phyloP scores from a whole-genome alignment of 1,140 invertebrate genomes.

The Leptinotarsa texana region DNA sequence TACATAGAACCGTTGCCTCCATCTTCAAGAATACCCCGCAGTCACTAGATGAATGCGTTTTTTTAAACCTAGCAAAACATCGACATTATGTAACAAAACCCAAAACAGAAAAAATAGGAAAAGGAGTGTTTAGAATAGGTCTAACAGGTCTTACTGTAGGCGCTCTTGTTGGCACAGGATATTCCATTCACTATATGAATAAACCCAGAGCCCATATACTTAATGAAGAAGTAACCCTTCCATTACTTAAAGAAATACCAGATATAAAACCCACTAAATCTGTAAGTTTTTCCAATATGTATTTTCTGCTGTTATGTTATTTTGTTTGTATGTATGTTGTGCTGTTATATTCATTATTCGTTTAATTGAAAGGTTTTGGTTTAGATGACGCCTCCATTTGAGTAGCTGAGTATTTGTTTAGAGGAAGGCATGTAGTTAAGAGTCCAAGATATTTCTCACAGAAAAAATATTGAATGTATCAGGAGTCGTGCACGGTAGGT shows the following conservation, averaged over 20 bases:
- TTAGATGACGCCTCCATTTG: too few species aligned
- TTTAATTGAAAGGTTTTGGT: too few species aligned
- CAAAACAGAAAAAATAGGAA: conserved; percentile 15
- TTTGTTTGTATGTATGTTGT: too few species aligned
- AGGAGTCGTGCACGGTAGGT: too few species aligned
- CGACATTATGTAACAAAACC: conserved; percentile 14
- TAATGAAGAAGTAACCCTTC: conserved; percentile 56
- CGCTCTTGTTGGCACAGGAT: conserved; percentile 57
- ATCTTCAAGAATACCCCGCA: not conserved
- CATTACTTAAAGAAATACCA: conserved; percentile 60
- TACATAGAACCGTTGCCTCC: not conserved
- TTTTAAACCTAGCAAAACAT: not conserved
- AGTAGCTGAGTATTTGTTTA: too few species aligned
- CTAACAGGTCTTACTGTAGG: conserved; percentile 62
- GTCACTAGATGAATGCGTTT: not conserved
- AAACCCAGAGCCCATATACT: conserved; percentile 56
- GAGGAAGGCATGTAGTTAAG: too few species aligned
- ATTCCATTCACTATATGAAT: conserved; percentile 57
- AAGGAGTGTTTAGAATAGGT: conserved; percentile 55
- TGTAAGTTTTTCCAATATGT: conserved; percentile 27
- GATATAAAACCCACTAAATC: conserved; percentile 51
- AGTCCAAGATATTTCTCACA: too few species aligned
- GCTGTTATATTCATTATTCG: too few species aligned
- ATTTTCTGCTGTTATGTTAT: not conserved
- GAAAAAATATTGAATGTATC: too few species aligned